These are phyloP conservation scores for Plebejus anna DNA, from an alignment of 2,888 invertebrate species.

Conservation along the genomic window DNA sequence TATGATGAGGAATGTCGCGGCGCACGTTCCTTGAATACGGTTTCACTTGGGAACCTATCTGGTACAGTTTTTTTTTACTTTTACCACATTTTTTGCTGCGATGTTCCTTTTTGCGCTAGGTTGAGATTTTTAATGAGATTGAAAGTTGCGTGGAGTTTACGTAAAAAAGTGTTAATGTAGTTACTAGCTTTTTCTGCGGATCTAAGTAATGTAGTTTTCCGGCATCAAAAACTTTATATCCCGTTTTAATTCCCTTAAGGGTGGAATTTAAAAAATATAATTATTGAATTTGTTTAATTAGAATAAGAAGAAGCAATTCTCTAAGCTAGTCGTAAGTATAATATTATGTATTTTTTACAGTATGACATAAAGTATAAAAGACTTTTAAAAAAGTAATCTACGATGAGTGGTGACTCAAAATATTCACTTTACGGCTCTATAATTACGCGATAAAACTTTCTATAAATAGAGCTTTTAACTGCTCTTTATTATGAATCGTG, in stretches of 20 bases:
- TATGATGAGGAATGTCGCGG: constrained; percentile 26
- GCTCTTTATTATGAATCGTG: neutral
- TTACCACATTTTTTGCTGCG: neutral
- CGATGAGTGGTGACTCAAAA: neutral
- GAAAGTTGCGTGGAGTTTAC: neutral
- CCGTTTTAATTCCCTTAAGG: too few relatives aligned
- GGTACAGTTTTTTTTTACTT: constrained; percentile 6
- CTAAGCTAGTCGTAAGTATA: too few relatives aligned
- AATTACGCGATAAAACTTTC: neutral
- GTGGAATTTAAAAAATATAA: too few relatives aligned
- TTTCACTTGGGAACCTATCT: constrained; percentile 18
- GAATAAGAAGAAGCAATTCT: too few relatives aligned
- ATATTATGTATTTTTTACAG: neutral
- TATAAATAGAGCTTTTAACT: constrained; percentile 23
- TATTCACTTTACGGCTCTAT: neutral
- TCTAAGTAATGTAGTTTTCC: too few relatives aligned
- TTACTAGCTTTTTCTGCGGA: too few relatives aligned
- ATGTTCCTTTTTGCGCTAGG: constrained; percentile 1
- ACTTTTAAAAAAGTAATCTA: neutral
- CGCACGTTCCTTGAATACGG: constrained; percentile 8
- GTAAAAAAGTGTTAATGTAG: too few relatives aligned
- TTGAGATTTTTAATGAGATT: neutral
- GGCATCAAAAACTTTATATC: too few relatives aligned
- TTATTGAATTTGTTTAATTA: too few relatives aligned
- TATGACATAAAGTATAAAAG: neutral